Percentiles rank a stretch among this genome's conserved stretches.
These are phyloP conservation scores for Erethizon dorsatum DNA, from an alignment of 2,797 vertebrate species.

Conservation along the genomic window DNA sequence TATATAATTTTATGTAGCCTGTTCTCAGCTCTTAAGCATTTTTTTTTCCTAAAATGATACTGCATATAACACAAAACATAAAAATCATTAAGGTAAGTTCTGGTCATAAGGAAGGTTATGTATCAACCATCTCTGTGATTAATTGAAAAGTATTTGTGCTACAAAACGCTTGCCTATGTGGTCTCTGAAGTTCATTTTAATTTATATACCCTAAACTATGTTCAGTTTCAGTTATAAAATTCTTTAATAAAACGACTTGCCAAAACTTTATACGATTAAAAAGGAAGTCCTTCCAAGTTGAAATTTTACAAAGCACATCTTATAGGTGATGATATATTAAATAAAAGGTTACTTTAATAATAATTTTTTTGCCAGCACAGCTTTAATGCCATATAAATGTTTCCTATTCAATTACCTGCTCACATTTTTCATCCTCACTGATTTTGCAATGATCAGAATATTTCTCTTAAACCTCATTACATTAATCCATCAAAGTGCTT, in stretches of 20 bases:
- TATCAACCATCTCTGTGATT: constrained; percentile 67
- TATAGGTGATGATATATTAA: constrained; percentile 70
- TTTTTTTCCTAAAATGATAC: constrained; percentile 16
- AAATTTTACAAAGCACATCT: constrained; percentile 82
- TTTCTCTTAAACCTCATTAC: constrained; percentile 74
- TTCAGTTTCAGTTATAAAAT: constrained; percentile 65
- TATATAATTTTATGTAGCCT: constrained; percentile 23
- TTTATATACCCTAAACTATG: constrained; percentile 79
- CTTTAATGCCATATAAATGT: constrained; percentile 71
- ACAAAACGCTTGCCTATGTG: constrained; percentile 71
- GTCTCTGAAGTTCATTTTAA: constrained; percentile 77
- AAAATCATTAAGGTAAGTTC: constrained; percentile 69
- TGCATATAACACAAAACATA: constrained; percentile 69
- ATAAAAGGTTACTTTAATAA: constrained; percentile 81
- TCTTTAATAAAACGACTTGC: constrained; percentile 75
- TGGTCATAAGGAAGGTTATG: constrained; percentile 58
- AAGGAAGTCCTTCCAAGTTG: constrained; percentile 81
- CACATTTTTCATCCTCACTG: constrained; percentile 84
- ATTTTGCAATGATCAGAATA: constrained; percentile 77
- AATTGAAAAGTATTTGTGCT: constrained; percentile 69
- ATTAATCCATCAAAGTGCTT: constrained; percentile 76
- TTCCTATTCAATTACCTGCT: constrained; percentile 79
- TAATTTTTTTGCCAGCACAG: constrained; percentile 68
- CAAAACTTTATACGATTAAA: constrained; percentile 78
- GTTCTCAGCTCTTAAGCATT: constrained; percentile 3